Evolutionary conservation across 2,797 vertebrate species (phyloP).

Genomic region (Clarias laeviceps): DNA sequence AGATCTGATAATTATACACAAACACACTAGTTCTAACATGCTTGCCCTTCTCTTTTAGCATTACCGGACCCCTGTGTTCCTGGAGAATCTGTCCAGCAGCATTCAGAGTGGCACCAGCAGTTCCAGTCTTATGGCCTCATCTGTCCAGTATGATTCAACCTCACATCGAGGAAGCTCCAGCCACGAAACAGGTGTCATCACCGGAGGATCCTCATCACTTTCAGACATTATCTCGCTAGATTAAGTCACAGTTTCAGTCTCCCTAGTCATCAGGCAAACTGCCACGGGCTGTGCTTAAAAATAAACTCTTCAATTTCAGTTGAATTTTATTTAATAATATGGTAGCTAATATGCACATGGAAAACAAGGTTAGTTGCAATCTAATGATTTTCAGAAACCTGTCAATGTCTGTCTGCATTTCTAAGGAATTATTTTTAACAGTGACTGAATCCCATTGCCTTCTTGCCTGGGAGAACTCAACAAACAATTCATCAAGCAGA

Average conservation of each 20-base stretch:
- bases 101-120: conserved; percentile 82
- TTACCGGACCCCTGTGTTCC: conserved; percentile 94
- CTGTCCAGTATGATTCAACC: conserved; percentile 83
- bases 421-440: conserved; percentile 23
- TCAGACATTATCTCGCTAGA: conserved; percentile 93
- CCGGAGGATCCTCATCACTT: conserved; percentile 73
- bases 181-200: conserved; percentile 82
- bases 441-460: conserved; percentile 43
- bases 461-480: conserved; percentile 31
- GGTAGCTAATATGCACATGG: conserved; percentile 29
- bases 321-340: conserved; percentile 29
- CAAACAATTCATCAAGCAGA: conserved; percentile 21
- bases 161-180: conserved; percentile 73
- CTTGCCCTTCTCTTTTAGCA: conserved; percentile 78
- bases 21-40: background rate
- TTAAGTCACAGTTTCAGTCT: conserved; percentile 66
- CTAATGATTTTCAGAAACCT: conserved; percentile 29
- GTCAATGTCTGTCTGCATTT: background rate
- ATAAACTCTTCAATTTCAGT: conserved; percentile 5
- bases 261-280: conserved; percentile 41
- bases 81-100: conserved; percentile 90
- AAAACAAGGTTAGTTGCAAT: conserved; percentile 9
- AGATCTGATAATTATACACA: background rate
- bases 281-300: conserved; percentile 20
- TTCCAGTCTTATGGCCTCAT: conserved; percentile 81